A percentile compares a stretch with the other conserved stretches of the same genome.
These are phyloP conservation scores for Ianthella basta DNA, from an alignment of 37 sponge, comb jelly and placozoan genomes.

Conservation along the genomic window DNA sequence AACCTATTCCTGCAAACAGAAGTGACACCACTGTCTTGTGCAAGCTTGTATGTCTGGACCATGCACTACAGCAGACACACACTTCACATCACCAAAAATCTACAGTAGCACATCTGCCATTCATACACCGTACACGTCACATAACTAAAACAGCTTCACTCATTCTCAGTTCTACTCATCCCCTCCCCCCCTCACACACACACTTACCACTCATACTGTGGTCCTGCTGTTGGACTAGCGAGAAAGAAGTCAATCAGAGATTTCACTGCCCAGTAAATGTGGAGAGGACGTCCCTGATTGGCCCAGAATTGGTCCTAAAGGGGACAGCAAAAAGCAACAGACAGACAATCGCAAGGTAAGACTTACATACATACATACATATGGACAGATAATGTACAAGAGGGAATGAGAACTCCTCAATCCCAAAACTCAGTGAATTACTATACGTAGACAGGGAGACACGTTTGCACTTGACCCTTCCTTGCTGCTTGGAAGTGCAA, in stretches of 20 bases:
- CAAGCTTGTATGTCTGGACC: background rate
- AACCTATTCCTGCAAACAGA: slow-evolving; percentile 51
- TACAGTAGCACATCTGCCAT: too few species aligned
- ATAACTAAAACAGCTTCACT: background rate
- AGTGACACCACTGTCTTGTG: background rate
- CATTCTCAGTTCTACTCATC: background rate
- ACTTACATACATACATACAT: slow-evolving; percentile 19
- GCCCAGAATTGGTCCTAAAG: slow-evolving; percentile 15
- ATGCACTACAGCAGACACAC: background rate
- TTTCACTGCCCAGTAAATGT: background rate
- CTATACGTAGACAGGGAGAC: too few species aligned
- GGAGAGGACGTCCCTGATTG: slow-evolving; percentile 12
- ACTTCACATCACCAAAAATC: too few species aligned
- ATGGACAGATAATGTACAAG: too few species aligned
- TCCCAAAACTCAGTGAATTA: too few species aligned
- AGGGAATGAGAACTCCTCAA: too few species aligned
- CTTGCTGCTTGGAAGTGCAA: too few species aligned
- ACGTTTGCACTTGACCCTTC: too few species aligned
- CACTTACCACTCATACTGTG: slow-evolving; percentile 3
- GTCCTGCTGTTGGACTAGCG: background rate
- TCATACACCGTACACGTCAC: too few species aligned
- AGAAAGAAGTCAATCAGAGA: slow-evolving; percentile 8
- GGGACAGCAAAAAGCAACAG: background rate
- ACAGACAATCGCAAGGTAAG: slow-evolving; percentile 24
- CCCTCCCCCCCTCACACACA: background rate